These are phyloP conservation scores for Poecilia gillii DNA, from an alignment of 2,797 vertebrate genomes.

Conservation along the genomic window DNA sequence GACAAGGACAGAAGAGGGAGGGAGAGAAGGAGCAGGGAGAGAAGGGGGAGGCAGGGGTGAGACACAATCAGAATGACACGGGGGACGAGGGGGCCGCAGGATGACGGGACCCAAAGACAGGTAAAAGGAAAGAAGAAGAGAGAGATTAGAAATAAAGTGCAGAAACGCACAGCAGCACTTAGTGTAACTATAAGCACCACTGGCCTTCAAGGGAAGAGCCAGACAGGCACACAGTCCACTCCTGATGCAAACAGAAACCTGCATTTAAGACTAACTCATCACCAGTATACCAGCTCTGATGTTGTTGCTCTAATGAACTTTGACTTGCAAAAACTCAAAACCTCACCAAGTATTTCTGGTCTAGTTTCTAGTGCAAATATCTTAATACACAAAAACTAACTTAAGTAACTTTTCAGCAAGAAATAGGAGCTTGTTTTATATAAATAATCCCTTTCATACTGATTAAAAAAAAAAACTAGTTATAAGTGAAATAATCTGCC, in stretches of 20 bases:
- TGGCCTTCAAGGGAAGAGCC: conserved; percentile 37
- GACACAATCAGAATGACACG: conserved; percentile 74
- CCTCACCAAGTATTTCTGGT: too few relatives aligned
- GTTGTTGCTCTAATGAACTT: conserved; percentile 47
- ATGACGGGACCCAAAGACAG: conserved; percentile 68
- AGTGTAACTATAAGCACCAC: conserved; percentile 38
- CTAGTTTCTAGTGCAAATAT: too few relatives aligned
- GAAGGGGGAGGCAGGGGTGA: conserved; percentile 68
- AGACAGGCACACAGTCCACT: conserved; percentile 61
- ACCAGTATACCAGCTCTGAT: conserved; percentile 34
- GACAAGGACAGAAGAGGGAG: conserved; percentile 70
- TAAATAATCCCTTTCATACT: too few relatives aligned
- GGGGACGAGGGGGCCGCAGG: conserved; percentile 44
- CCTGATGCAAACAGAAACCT: conserved; percentile 58
- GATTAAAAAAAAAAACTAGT: too few relatives aligned
- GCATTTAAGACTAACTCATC: conserved; percentile 50
- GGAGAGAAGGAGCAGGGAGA: conserved; percentile 62
- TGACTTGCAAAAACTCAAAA: conserved; percentile 33
- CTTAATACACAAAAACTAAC: too few relatives aligned
- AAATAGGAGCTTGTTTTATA: too few relatives aligned
- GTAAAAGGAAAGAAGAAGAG: conserved; percentile 75
- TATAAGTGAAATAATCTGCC: too few relatives aligned
- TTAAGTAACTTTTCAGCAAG: too few relatives aligned
- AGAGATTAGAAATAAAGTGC: conserved; percentile 76
- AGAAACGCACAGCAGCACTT: conserved; percentile 60